Evolutionary conservation across 2,888 invertebrate species (phyloP).

Genomic region (Cancer borealis): DNA sequence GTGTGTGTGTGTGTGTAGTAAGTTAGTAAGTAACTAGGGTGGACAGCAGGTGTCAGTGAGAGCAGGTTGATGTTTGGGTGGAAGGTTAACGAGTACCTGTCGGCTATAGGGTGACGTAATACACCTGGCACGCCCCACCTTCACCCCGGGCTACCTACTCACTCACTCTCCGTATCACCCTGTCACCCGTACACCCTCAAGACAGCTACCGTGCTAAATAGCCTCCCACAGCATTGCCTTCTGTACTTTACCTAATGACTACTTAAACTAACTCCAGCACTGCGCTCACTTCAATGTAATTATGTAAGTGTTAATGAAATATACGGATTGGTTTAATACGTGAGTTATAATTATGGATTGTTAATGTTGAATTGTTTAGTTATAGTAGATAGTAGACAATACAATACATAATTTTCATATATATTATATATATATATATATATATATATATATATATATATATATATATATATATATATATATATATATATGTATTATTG

Average conservation of each 20-base stretch:
- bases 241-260: not conserved
- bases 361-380: not conserved
- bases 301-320: not conserved
- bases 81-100: too few relatives aligned
- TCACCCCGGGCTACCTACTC: not conserved
- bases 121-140: not conserved
- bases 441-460: too few relatives aligned
- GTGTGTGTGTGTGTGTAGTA: too few relatives aligned
- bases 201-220: not conserved
- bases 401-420: not conserved
- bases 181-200: not conserved
- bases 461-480: too few relatives aligned
- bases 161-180: not conserved
- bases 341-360: not conserved
- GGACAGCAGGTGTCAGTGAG: too few relatives aligned
- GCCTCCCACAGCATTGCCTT: too few relatives aligned
- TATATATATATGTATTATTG: too few relatives aligned
- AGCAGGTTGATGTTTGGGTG: too few relatives aligned
- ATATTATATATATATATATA: too few relatives aligned
- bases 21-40: too few relatives aligned
- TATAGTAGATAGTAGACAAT: not conserved
- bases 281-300: not conserved
- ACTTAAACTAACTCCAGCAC: not conserved
- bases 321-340: not conserved
- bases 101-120: not conserved